Evolutionary conservation across 2,113 vertebrate species (phyloP).

Genomic region (Leptobrachium ailaonicum): DNA sequence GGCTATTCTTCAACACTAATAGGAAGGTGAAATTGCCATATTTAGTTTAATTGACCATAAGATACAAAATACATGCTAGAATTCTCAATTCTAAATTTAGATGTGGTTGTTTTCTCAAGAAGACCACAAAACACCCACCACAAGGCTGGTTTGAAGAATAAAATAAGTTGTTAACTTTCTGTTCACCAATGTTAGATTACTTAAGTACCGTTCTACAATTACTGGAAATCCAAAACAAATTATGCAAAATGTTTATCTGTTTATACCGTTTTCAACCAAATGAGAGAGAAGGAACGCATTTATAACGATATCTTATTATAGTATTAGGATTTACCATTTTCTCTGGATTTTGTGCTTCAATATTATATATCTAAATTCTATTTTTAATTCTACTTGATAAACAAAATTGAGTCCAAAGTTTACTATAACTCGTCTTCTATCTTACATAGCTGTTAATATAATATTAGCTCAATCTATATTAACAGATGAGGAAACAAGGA

Average conservation of each 20-base stretch:
- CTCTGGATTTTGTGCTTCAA: too few species aligned
- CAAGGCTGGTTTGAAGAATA: constrained; percentile 54
- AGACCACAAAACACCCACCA: constrained; percentile 41
- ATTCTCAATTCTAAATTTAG: constrained; percentile 53
- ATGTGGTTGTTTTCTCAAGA: constrained; percentile 49
- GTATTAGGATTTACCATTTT: too few species aligned
- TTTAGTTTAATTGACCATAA: constrained; percentile 49
- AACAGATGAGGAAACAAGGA: too few species aligned
- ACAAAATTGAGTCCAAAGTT: too few species aligned
- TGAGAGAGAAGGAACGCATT: too few species aligned
- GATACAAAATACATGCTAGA: constrained; percentile 53
- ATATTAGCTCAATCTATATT: too few species aligned
- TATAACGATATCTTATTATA: too few species aligned
- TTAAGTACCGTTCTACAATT: background rate
- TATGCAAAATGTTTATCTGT: background rate
- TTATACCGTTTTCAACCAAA: too few species aligned
- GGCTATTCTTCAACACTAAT: constrained; percentile 46
- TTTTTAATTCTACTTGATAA: too few species aligned
- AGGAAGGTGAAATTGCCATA: constrained; percentile 49
- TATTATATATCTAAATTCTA: too few species aligned
- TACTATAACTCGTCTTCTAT: too few species aligned
- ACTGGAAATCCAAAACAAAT: background rate
- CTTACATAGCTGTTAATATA: too few species aligned
- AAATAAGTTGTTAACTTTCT: constrained; percentile 11
- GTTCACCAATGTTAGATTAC: constrained; percentile 2